Evolutionary conservation across 2,888 invertebrate species (phyloP).

Genomic region (Mythimna pallens): DNA sequence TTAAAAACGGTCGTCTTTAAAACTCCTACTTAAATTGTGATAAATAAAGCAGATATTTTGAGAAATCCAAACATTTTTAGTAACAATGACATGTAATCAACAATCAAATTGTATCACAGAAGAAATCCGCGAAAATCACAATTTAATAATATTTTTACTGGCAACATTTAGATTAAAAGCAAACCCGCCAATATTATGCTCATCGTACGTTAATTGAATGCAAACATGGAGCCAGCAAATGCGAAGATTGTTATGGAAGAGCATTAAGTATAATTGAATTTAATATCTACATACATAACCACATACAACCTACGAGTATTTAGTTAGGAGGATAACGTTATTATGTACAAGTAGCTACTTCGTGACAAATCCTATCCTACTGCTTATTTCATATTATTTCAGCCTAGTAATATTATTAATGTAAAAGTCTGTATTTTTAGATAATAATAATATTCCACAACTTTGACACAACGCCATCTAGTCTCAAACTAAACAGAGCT

Average conservation of each 20-base stretch:
- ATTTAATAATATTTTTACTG: conserved; percentile 54
- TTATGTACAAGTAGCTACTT: background rate
- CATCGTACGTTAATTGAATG: conserved; percentile 70
- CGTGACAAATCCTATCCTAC: background rate
- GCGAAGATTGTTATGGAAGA: conserved; percentile 53
- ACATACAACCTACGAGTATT: background rate
- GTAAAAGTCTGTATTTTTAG: too few relatives aligned
- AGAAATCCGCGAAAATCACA: conserved; percentile 26
- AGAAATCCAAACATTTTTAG: too few relatives aligned
- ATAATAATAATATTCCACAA: too few relatives aligned
- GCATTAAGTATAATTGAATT: conserved; percentile 56
- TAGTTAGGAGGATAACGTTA: background rate
- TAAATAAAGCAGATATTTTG: background rate
- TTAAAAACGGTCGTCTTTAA: too few relatives aligned
- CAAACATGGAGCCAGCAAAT: conserved; percentile 66
- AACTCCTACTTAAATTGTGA: too few relatives aligned
- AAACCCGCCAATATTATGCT: conserved; percentile 62
- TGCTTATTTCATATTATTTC: background rate
- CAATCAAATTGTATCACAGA: background rate
- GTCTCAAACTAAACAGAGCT: too few relatives aligned
- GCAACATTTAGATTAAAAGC: conserved; percentile 71
- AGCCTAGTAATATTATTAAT: background rate
- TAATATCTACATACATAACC: conserved; percentile 22
- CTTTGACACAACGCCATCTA: too few relatives aligned
- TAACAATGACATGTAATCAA: background rate